Conservation (phyloP, 92 coral and sea anemone genomes). For the Blastomussa wellsi region DNA sequence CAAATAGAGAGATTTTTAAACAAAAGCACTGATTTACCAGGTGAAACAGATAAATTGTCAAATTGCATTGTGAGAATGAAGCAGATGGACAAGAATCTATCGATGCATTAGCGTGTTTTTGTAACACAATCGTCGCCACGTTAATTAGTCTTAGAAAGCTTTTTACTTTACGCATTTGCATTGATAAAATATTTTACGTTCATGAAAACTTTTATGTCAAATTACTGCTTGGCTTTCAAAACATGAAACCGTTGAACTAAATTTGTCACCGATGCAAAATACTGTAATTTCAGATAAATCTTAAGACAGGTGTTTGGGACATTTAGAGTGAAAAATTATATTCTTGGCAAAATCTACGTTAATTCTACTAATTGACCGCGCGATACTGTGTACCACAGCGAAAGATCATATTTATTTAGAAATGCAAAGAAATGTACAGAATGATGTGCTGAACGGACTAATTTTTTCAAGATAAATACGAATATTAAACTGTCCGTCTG, state of each 20-base stretch:
- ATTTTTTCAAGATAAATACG: not conserved
- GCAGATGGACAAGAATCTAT: not conserved
- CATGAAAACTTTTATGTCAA: not conserved
- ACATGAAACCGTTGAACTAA: not conserved
- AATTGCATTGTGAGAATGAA: not conserved
- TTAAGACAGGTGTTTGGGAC: not conserved
- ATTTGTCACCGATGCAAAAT: not conserved
- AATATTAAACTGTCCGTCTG: not conserved
- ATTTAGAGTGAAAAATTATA: not conserved
- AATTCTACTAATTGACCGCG: not conserved
- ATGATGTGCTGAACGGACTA: not conserved
- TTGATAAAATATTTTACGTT: not conserved
- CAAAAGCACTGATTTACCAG: slow-evolving; percentile 1
- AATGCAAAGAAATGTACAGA: not conserved
- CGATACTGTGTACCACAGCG: not conserved
- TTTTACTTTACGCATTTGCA: not conserved
- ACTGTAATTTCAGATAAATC: not conserved
- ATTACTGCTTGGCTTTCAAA: not conserved
- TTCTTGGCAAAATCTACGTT: not conserved
- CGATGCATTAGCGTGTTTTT: not conserved
- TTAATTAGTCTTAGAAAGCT: not conserved
- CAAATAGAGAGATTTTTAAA: not conserved
- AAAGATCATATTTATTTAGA: not conserved
- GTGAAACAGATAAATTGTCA: not conserved
- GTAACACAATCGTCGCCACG: not conserved